Evolutionary conservation across 2,113 vertebrate species (phyloP).

Genomic region (Eurypyga helias): DNA sequence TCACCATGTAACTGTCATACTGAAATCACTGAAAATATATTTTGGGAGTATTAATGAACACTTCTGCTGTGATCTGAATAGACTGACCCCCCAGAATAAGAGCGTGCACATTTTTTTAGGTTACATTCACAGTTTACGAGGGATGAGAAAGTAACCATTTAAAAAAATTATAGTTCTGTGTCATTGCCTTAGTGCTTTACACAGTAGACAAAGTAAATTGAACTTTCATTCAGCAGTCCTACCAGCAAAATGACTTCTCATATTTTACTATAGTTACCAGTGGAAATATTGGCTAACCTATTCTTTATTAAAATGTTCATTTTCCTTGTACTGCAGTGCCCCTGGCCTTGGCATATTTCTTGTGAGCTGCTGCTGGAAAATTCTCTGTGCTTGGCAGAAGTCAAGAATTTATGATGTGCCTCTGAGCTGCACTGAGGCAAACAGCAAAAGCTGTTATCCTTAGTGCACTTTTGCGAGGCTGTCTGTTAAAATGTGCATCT

Average conservation of each 20-base stretch:
- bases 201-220: conserved; percentile 38
- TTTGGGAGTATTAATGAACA: neutral
- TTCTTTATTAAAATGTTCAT: conserved; percentile 70
- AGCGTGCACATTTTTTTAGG: neutral
- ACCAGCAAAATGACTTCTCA: conserved; percentile 40
- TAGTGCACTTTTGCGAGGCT: conserved; percentile 9
- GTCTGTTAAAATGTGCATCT: conserved; percentile 4
- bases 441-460: conserved; percentile 47
- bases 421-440: conserved; percentile 55
- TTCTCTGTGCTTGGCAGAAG: conserved; percentile 65
- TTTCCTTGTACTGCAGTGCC: conserved; percentile 48
- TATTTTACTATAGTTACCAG: conserved; percentile 62
- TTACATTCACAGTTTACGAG: neutral
- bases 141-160: neutral
- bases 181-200: conserved; percentile 16
- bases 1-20: neutral
- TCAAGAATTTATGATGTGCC: conserved; percentile 71
- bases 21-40: neutral
- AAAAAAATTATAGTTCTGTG: neutral
- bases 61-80: neutral
- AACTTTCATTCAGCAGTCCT: conserved; percentile 47
- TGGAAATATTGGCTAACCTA: conserved; percentile 44
- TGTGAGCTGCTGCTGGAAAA: conserved; percentile 40
- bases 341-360: conserved; percentile 70
- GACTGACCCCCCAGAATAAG: neutral